These are phyloP conservation scores for Ericerus pela DNA, from an alignment of 1,140 invertebrate species.

Conservation along the genomic window DNA sequence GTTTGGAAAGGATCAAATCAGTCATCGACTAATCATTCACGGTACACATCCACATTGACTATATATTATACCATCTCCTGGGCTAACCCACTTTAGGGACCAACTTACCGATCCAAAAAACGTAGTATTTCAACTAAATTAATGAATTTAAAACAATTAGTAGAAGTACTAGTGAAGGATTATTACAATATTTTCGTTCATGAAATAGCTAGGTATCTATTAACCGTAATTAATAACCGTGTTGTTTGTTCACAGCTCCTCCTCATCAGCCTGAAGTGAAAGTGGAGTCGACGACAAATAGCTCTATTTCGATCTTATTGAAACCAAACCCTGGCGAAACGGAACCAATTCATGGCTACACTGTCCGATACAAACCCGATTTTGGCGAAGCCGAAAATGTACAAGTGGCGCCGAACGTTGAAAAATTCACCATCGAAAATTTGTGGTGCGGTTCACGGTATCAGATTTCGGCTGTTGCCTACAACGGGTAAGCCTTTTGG, in stretches of 20 bases:
- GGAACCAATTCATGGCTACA: conserved; percentile 67
- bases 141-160: too few species aligned
- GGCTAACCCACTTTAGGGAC: too few species aligned
- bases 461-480: conserved; percentile 79
- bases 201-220: too few species aligned
- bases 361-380: conserved; percentile 82
- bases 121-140: too few species aligned
- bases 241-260: conserved; percentile 56
- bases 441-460: conserved; percentile 80
- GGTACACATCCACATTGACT: conserved; percentile 45
- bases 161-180: too few species aligned
- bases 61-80: too few species aligned
- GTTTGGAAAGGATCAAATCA: conserved; percentile 80
- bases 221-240: too few species aligned
- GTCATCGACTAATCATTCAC: conserved; percentile 72
- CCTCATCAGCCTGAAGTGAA: conserved; percentile 67
- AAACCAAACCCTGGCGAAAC: conserved; percentile 57
- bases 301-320: conserved; percentile 61
- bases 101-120: too few species aligned
- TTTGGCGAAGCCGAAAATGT: conserved; percentile 83
- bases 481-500: conserved; percentile 52
- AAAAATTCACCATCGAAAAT: conserved; percentile 72
- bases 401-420: conserved; percentile 53
- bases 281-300: conserved; percentile 66
- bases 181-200: too few species aligned